Evolutionary conservation across 23 tunicate species (phyloP).

Genomic region (Oikopleura vanhoeffeni): DNA sequence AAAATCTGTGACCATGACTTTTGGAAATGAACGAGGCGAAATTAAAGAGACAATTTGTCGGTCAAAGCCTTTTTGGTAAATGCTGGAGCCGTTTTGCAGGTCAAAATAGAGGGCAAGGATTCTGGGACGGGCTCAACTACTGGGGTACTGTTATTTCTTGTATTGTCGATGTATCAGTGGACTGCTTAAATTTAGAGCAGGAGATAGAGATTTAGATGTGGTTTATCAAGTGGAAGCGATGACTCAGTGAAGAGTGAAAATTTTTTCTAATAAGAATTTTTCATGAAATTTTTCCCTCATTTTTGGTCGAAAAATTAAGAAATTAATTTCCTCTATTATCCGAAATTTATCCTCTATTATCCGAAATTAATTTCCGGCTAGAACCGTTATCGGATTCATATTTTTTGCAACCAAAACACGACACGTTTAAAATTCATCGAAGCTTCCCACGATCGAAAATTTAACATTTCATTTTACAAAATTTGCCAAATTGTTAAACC

Average conservation of each 20-base stretch:
- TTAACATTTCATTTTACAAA: no score
- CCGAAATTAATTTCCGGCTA: no score
- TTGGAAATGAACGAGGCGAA: constrained; percentile 93
- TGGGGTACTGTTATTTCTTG: constrained; percentile 46
- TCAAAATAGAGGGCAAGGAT: not conserved
- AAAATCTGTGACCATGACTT: constrained; percentile 42
- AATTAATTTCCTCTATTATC: not conserved
- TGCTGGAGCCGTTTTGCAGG: not conserved
- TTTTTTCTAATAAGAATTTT: not conserved
- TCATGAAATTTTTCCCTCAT: not conserved
- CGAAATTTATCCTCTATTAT: no score
- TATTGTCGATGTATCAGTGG: constrained; percentile 58
- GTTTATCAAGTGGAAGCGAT: constrained; percentile 44
- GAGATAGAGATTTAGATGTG: constrained; percentile 47
- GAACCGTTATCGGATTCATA: no score
- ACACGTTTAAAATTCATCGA: no score
- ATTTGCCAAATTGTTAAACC: no score
- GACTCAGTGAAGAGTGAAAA: no score
- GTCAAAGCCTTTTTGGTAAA: not conserved
- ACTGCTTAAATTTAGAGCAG: constrained; percentile 44
- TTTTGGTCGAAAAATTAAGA: not conserved
- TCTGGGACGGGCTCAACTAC: constrained; percentile 14
- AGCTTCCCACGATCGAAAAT: no score
- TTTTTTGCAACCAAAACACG: no score
- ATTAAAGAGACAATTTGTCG: constrained; percentile 33